Percentiles rank a stretch among this genome's conserved stretches.
Conservation (phyloP, 2,113 vertebrate genomes). For the Mus musculus region GRCm39 chr14:62197501-62198000, state of each 20-base stretch:
- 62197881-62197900: neutral
- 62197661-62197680: neutral
- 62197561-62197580: neutral
- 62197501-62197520: neutral
- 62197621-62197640: neutral
- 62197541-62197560: neutral
- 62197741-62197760: neutral
- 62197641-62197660: neutral
- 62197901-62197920: neutral
- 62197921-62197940: constrained; percentile 26
- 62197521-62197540: neutral
- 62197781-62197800: neutral
- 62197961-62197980: constrained; percentile 12
- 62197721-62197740: neutral
- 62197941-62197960: constrained; percentile 59
- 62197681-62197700: neutral
- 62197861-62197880: neutral
- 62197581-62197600: neutral
- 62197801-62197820: neutral
- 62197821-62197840: neutral
- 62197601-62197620: neutral
- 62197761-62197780: neutral
- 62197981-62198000: constrained; percentile 53
- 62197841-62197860: neutral
- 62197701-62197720: neutral